Evolutionary conservation across 2,797 vertebrate species (phyloP).

Genomic region (Rhinella marina): DNA sequence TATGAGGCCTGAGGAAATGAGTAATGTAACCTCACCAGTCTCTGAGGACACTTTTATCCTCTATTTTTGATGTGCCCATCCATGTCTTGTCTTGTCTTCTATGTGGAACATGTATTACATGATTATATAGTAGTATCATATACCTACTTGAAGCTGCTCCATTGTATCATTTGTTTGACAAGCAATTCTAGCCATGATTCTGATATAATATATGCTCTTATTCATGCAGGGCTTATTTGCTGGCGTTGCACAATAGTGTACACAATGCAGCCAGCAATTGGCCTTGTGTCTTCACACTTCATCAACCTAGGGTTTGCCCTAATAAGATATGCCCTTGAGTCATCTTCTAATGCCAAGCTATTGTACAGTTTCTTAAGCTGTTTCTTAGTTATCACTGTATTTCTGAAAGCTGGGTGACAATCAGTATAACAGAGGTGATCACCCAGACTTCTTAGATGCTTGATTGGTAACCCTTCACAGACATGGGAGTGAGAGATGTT

Average conservation of each 20-base stretch:
- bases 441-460: neutral
- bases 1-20: conserved; percentile 38
- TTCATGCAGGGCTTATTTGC: neutral
- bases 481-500: neutral
- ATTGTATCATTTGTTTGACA: neutral
- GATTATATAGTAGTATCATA: neutral
- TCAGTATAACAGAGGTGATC: neutral
- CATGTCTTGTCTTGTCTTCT: conserved; percentile 9
- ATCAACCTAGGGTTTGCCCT: neutral
- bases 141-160: neutral
- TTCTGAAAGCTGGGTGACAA: too few relatives aligned
- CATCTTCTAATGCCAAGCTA: neutral
- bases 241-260: neutral
- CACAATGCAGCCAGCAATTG: neutral
- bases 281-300: neutral
- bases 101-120: neutral
- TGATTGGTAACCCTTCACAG: neutral
- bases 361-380: neutral
- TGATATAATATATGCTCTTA: neutral
- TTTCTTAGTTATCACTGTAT: neutral
- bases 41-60: conserved; percentile 21
- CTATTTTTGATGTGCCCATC: conserved; percentile 23
- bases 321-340: neutral
- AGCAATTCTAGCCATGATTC: neutral
- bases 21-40: conserved; percentile 42